Conservation (phyloP, 2,113 vertebrate genomes). For the Elgaria multicarinata region DNA sequence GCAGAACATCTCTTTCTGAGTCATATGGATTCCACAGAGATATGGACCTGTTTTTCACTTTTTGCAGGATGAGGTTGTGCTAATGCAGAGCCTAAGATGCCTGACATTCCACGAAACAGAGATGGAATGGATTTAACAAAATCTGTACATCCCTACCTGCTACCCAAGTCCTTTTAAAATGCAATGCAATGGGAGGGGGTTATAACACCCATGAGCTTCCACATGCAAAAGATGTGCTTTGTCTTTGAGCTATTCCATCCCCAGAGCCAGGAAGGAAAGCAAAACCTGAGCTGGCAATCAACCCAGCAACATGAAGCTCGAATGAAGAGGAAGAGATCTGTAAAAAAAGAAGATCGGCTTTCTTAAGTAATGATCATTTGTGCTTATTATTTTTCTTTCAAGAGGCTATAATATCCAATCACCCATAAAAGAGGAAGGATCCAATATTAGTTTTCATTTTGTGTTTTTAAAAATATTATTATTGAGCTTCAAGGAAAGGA, state of each 20-base stretch:
- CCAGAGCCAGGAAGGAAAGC: background rate
- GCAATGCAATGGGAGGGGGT: background rate
- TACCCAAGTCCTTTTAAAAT: background rate
- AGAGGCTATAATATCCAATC: background rate
- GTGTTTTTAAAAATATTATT: no score
- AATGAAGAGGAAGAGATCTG: background rate
- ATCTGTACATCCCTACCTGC: background rate
- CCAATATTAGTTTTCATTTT: conserved; percentile 33
- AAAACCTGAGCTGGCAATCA: background rate
- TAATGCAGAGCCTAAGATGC: no score
- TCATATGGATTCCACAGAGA: no score
- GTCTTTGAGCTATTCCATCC: background rate
- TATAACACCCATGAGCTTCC: background rate
- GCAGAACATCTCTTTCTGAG: no score
- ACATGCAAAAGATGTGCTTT: background rate
- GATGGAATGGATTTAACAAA: no score
- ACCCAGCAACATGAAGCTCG: background rate
- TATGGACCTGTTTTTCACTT: no score
- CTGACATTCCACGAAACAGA: no score
- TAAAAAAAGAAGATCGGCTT: background rate
- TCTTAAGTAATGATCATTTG: background rate
- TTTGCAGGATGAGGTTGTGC: no score
- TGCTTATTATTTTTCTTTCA: background rate
- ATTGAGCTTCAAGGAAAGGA: background rate
- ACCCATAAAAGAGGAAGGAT: background rate